Percentiles rank a stretch among this genome's conserved stretches.
phyloP scores from a whole-genome alignment of 2,888 invertebrate species.

The Lasioglossum zephyrum region DNA sequence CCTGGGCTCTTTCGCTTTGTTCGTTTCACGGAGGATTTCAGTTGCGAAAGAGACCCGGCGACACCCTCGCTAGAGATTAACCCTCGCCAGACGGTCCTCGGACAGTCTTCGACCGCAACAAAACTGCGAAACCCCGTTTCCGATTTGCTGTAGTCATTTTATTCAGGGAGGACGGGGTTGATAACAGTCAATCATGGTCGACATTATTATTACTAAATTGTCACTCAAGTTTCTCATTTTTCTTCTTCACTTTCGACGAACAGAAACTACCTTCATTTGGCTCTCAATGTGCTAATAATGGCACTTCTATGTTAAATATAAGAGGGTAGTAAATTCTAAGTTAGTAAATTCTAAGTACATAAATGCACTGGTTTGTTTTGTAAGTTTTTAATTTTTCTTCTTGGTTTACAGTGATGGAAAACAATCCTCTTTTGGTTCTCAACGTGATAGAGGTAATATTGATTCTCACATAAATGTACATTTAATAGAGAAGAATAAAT shows the following conservation, averaged over 20 bases:
- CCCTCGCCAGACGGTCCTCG: not conserved
- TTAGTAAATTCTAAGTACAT: too few relatives aligned
- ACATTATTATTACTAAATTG: not conserved
- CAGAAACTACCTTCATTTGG: too few relatives aligned
- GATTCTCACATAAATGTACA: too few relatives aligned
- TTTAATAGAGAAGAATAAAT: too few relatives aligned
- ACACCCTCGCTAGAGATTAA: not conserved
- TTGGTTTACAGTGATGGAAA: too few relatives aligned
- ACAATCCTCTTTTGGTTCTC: too few relatives aligned
- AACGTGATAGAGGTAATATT: too few relatives aligned
- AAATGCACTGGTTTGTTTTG: too few relatives aligned
- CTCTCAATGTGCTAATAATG: too few relatives aligned
- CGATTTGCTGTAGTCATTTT: not conserved
- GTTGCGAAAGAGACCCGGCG: constrained; percentile 8
- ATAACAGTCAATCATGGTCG: not conserved
- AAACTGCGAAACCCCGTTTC: not conserved
- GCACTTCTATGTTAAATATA: too few relatives aligned
- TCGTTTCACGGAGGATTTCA: constrained; percentile 30
- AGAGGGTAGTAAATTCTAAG: too few relatives aligned
- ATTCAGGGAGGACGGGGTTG: not conserved
- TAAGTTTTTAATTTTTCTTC: too few relatives aligned
- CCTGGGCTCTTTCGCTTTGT: constrained; percentile 43
- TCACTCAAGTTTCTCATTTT: not conserved
- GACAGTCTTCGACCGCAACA: not conserved
- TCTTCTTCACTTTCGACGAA: not conserved